phyloP scores from a whole-genome alignment of 2,888 invertebrate genomes.

The Melinopterus prodromus region DNA sequence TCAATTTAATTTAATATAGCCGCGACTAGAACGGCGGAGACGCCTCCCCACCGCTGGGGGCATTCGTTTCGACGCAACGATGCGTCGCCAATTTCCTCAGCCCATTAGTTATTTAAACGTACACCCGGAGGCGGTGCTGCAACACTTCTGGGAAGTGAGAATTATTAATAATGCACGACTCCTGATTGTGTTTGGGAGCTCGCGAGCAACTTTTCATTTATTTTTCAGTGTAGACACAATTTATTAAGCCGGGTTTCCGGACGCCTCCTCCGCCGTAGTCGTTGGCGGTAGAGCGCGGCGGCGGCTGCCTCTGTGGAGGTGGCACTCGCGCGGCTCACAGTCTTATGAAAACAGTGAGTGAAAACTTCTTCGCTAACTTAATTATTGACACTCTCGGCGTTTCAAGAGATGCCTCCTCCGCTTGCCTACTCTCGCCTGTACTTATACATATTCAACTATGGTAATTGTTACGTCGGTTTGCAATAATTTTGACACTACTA shows the following conservation, averaged over 20 bases:
- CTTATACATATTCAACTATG: neutral
- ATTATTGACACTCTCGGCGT: slow-evolving; percentile 46
- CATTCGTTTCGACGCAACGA: slow-evolving; percentile 40
- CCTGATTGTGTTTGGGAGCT: slow-evolving; percentile 46
- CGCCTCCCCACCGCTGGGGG: slow-evolving; percentile 32
- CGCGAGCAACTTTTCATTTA: slow-evolving; percentile 41
- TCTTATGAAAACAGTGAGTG: slow-evolving; percentile 41
- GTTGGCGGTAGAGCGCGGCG: neutral
- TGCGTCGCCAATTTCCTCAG: slow-evolving; percentile 28
- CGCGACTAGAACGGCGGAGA: neutral
- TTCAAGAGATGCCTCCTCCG: slow-evolving; percentile 26
- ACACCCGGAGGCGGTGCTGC: slow-evolving; percentile 37
- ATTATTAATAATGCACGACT: slow-evolving; percentile 46
- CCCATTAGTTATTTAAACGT: neutral
- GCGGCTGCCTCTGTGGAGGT: slow-evolving; percentile 10
- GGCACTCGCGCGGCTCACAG: slow-evolving; percentile 38
- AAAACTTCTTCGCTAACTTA: slow-evolving; percentile 47
- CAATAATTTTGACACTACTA: neutral
- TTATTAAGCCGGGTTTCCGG: slow-evolving; percentile 38
- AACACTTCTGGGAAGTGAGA: slow-evolving; percentile 46
- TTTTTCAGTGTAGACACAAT: slow-evolving; percentile 48
- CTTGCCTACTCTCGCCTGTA: neutral
- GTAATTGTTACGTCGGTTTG: neutral
- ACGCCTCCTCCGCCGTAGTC: neutral
- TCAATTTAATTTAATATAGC: slow-evolving; percentile 49